These are phyloP conservation scores for Panzeria rudis DNA, from an alignment of 2,888 invertebrate genomes.

Conservation along the genomic window DNA sequence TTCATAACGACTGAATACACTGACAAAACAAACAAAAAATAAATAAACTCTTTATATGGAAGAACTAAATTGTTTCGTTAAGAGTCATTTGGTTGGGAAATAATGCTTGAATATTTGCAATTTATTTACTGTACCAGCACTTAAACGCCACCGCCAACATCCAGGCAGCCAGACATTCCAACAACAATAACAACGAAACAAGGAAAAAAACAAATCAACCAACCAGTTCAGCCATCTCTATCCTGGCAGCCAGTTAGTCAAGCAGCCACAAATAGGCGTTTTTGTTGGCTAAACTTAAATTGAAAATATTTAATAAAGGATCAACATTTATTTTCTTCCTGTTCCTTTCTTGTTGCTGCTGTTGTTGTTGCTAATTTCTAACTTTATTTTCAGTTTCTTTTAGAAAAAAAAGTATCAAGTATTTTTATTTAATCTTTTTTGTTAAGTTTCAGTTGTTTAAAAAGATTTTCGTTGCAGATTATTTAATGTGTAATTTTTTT, in stretches of 20 bases:
- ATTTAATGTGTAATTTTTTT: conserved; percentile 49
- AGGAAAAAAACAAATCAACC: conserved; percentile 7
- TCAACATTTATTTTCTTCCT: conserved; percentile 46
- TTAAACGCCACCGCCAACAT: conserved; percentile 26
- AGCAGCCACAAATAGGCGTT: conserved; percentile 75
- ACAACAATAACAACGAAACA: background rate
- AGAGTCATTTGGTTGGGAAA: conserved; percentile 65
- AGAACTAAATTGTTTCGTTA: conserved; percentile 65
- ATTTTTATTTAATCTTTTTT: conserved; percentile 19
- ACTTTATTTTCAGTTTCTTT: conserved; percentile 34
- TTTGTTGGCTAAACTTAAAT: conserved; percentile 83
- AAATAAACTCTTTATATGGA: background rate
- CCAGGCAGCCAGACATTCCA: conserved; percentile 15
- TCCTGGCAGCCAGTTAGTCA: conserved; percentile 39
- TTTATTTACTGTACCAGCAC: conserved; percentile 59
- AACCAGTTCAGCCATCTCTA: conserved; percentile 14
- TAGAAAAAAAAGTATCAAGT: background rate
- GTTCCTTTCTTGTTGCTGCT: conserved; percentile 32
- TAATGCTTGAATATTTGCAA: conserved; percentile 58
- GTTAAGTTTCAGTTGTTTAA: conserved; percentile 9
- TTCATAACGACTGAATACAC: conserved; percentile 29
- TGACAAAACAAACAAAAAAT: conserved; percentile 14
- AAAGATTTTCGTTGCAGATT: conserved; percentile 55
- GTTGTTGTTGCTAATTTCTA: conserved; percentile 39
- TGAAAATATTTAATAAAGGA: conserved; percentile 81